phyloP scores from a whole-genome alignment of 2,113 vertebrate species.

The Solenodon paradoxus region DNA sequence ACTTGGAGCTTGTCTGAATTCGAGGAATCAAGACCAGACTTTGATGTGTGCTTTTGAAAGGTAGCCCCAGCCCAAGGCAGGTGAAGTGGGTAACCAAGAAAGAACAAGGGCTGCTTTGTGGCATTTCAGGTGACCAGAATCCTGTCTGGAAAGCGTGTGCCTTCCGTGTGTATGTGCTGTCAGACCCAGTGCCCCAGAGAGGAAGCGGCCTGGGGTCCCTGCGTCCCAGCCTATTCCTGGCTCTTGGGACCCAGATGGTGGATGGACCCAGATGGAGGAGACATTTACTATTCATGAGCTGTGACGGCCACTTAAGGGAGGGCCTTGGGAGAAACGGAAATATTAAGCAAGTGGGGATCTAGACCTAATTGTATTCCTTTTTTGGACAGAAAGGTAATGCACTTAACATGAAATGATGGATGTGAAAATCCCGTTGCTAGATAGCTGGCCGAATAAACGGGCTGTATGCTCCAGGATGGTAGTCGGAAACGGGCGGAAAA shows the following conservation, averaged over 20 bases:
- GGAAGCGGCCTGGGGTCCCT: not conserved
- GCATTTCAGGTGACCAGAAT: constrained; percentile 37
- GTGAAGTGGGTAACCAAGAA: constrained; percentile 51
- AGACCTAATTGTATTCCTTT: constrained; percentile 83
- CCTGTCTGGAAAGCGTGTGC: not conserved
- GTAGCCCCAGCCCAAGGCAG: constrained; percentile 46
- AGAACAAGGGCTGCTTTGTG: constrained; percentile 52
- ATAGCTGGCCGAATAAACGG: not conserved
- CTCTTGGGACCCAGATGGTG: constrained; percentile 59
- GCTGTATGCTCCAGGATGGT: not conserved
- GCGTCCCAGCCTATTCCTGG: not conserved
- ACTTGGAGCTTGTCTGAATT: constrained; percentile 32
- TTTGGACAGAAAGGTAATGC: constrained; percentile 79
- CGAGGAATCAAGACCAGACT: constrained; percentile 41
- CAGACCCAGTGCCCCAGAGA: not conserved
- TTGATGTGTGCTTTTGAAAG: constrained; percentile 66
- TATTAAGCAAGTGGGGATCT: constrained; percentile 81
- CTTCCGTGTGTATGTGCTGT: not conserved
- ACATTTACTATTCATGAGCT: constrained; percentile 84
- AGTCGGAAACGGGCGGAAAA: not conserved
- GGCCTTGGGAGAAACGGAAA: constrained; percentile 82
- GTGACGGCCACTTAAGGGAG: constrained; percentile 80
- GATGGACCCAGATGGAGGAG: constrained; percentile 76
- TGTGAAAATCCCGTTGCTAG: constrained; percentile 52
- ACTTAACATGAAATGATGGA: constrained; percentile 86